Evolutionary conservation across 2,888 invertebrate species (phyloP).

Genomic region (Polymixis lichenea): DNA sequence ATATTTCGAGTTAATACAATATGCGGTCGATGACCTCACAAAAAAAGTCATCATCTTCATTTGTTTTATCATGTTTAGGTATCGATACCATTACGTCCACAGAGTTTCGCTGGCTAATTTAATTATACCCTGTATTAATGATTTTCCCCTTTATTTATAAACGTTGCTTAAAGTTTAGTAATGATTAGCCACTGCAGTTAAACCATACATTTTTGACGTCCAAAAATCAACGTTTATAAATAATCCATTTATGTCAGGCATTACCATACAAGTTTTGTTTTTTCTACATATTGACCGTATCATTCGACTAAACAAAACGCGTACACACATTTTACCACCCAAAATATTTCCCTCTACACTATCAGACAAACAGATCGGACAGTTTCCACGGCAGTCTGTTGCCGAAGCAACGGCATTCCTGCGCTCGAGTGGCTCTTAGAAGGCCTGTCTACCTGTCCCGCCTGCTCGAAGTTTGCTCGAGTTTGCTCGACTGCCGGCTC

Average conservation of each 20-base stretch:
- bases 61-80: too few species aligned
- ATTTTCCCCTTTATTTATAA: too few species aligned
- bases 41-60: too few species aligned
- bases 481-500: conserved; percentile 59
- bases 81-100: too few species aligned
- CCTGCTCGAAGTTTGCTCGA: conserved; percentile 61
- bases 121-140: not conserved
- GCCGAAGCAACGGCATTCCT: conserved; percentile 75
- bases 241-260: not conserved
- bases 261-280: not conserved
- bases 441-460: conserved; percentile 61
- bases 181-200: too few species aligned
- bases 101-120: too few species aligned
- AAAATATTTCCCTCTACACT: conserved; percentile 36
- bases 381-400: conserved; percentile 68
- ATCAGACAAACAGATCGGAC: conserved; percentile 42
- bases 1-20: too few species aligned
- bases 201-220: too few species aligned
- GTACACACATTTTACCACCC: not conserved
- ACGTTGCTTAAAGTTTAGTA: too few species aligned
- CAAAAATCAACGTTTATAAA: too few species aligned
- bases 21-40: too few species aligned
- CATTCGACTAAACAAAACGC: conserved; percentile 3
- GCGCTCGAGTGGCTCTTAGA: conserved; percentile 73
- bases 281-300: not conserved